Percentiles rank a stretch among this genome's conserved stretches.
These are phyloP conservation scores for Lacerta bilineata DNA, from an alignment of 2,797 vertebrate genomes.

Conservation along the genomic window DNA sequence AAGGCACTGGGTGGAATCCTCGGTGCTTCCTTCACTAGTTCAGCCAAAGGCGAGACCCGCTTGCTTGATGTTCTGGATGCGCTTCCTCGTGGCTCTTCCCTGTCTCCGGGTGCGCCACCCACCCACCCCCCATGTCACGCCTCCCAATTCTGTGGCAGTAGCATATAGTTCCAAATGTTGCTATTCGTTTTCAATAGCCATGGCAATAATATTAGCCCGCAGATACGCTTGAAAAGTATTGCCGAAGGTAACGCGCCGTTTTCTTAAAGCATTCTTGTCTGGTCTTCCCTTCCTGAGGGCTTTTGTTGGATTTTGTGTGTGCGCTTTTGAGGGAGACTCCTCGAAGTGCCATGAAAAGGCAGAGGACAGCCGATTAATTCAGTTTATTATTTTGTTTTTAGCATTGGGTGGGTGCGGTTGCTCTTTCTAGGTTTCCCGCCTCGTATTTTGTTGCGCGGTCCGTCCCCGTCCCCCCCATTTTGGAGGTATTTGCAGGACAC, in stretches of 20 bases:
- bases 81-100: neutral
- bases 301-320: too few species aligned
- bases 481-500: neutral
- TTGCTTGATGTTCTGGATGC: neutral
- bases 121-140: neutral
- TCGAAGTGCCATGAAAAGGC: neutral
- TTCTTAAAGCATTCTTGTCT: too few species aligned
- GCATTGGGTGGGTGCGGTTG: neutral
- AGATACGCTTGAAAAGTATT: neutral
- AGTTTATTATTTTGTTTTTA: neutral
- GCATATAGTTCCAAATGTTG: too few species aligned
- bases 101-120: too few species aligned
- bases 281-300: too few species aligned
- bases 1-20: neutral
- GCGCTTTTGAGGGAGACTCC: too few species aligned
- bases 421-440: neutral
- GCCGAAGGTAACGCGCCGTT: too few species aligned
- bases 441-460: neutral
- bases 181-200: too few species aligned
- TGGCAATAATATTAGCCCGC: neutral
- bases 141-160: too few species aligned
- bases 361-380: neutral
- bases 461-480: neutral
- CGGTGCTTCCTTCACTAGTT: too few species aligned
- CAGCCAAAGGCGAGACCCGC: too few species aligned